Evolutionary conservation across 2,113 vertebrate genomes (phyloP).

Genomic region (Echinops telfairi): DNA sequence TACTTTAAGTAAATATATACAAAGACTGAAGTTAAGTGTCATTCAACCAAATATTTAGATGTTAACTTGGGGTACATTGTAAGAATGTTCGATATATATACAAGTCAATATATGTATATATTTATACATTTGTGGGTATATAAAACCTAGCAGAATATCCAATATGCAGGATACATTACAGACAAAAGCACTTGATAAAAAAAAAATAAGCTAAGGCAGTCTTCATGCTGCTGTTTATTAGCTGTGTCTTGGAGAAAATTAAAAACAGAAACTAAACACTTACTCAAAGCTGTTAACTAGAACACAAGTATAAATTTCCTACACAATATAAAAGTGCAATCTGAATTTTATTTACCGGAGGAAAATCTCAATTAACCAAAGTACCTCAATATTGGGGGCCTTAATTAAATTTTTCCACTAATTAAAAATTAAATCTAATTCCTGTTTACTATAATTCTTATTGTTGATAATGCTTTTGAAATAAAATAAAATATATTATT

Average conservation of each 20-base stretch:
- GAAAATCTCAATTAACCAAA: slow-evolving; percentile 55
- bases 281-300: slow-evolving; percentile 21
- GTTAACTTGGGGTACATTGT: slow-evolving; percentile 12
- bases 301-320: slow-evolving; percentile 17
- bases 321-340: neutral
- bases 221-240: slow-evolving; percentile 47
- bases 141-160: neutral
- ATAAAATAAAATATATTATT: slow-evolving; percentile 49
- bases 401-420: slow-evolving; percentile 53
- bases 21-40: neutral
- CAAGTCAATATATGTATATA: neutral
- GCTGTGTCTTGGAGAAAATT: slow-evolving; percentile 9
- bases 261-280: slow-evolving; percentile 29
- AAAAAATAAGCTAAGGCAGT: slow-evolving; percentile 4
- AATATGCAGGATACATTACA: neutral
- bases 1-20: slow-evolving; percentile 29
- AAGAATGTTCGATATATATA: neutral
- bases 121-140: neutral
- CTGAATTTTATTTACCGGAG: slow-evolving; percentile 46
- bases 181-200: slow-evolving; percentile 21
- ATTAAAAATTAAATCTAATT: slow-evolving; percentile 64
- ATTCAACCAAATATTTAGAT: neutral
- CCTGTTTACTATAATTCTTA: slow-evolving; percentile 41
- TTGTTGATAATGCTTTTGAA: slow-evolving; percentile 34
- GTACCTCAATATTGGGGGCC: slow-evolving; percentile 32